Evolutionary conservation across 2,797 vertebrate species (phyloP), one percentile per base, ranked within the genome.

Genomic region (Apodemus agrarius): DNA sequence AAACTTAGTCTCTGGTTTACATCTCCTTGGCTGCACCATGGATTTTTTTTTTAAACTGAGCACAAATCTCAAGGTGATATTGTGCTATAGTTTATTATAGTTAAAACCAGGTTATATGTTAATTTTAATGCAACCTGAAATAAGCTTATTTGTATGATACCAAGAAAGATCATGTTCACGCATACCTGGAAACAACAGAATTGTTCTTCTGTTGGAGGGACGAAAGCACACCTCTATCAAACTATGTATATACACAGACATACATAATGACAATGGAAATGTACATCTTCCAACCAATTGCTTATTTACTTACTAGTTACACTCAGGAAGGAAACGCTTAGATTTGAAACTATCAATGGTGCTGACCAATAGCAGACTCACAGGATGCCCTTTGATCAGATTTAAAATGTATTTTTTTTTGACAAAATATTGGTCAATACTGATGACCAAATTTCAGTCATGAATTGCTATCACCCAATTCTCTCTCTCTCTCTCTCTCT

Each of bases 321-420:
- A 82, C 46, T 97, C 84, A 76, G 37, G 34, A 97, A 84, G 49
- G 90, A 93, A 96, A 22, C 4, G n/a, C 13, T 82, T 96, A 89
- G 97, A 90, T 97, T 98, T 72, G 87, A 91, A 98, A 76, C 24
- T 97, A 84, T 96, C 88, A 96, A 88, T 95, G 96, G 37, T 74
- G 85, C 86, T 80, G 67, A 72, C 65, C 76, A 67, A 19, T 72
- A 82, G 14, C 40, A 90, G 5, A 67, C 63, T 92, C 12, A 65
- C 26, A 72, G 0, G 22, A 61, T 54, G 54, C 1, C 75, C 52
- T 93, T 80, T 88, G 37, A 84, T 91, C 63, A 87, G 84, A 59
- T 86, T 95, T 97, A 72, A 94, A 92, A 79, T 11, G 3, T 1
- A 0, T n/a, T n/a, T 74, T 94, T 93, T 95, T 90, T 52, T 96